phyloP scores from a whole-genome alignment of 2,113 vertebrate species.

The Tragelaphus buxtoni region DNA sequence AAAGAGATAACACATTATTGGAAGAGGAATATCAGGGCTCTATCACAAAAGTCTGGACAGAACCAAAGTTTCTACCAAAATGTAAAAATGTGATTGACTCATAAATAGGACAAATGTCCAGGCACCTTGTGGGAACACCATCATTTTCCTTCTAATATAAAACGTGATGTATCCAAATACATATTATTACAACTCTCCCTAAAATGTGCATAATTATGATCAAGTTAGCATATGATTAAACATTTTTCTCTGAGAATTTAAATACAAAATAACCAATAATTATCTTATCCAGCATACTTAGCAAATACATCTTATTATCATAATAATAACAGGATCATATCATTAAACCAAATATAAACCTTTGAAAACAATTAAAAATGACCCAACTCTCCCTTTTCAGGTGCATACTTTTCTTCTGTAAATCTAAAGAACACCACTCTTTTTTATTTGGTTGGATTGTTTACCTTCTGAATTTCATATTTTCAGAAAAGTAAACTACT shows the following conservation, averaged over 20 bases:
- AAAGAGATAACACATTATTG: neutral
- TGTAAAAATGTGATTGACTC: neutral
- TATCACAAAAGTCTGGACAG: neutral
- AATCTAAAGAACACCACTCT: neutral
- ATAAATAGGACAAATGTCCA: neutral
- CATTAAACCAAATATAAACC: slow-evolving; percentile 42
- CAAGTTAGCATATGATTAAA: slow-evolving; percentile 50
- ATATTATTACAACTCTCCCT: neutral
- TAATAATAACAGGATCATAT: slow-evolving; percentile 41
- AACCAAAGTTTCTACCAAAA: neutral
- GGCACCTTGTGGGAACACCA: neutral
- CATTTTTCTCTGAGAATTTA: slow-evolving; percentile 37
- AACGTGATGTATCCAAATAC: neutral
- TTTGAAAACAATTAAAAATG: slow-evolving; percentile 29
- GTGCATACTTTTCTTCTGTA: neutral
- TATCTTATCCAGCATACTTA: slow-evolving; percentile 34
- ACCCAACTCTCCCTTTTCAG: neutral
- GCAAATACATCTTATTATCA: slow-evolving; percentile 41
- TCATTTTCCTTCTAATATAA: neutral
- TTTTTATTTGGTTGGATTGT: neutral
- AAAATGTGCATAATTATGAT: slow-evolving; percentile 48
- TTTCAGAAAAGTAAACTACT: neutral
- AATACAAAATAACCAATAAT: slow-evolving; percentile 55
- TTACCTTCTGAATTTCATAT: neutral
- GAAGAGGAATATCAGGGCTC: neutral